Evolutionary conservation across 2,888 invertebrate species (phyloP), one percentile per base, ranked within the genome.

Genomic region (Athalia cordata): DNA sequence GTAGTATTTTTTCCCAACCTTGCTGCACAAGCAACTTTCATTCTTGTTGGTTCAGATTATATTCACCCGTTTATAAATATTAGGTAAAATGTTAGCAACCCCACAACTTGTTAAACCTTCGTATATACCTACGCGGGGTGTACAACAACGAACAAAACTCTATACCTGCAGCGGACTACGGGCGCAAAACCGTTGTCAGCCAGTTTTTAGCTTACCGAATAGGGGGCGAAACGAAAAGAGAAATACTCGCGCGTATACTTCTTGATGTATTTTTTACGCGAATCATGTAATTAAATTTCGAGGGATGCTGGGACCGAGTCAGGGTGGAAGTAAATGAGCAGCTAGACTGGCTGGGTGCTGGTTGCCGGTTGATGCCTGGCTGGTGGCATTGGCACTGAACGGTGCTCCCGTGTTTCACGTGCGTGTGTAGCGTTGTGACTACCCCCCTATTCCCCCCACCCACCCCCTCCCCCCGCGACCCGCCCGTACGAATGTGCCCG

Each of bases 241-340:
- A 11, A n/a, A n/a, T 55, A 7, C 55, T n/a, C n/a, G 7, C 29
- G 68, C n/a, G n/a, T n/a, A n/a, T 47, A 65, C 29, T 68, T 43
- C 29, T 50, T 52, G 49, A 68, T 72, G 11, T 68, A 11, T 59
- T 72, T 59, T 59, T 72, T 15, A 45, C 50, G 29, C 62, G 29
- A 75, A 50, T 64, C 75, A n/a, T 62, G 82, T 84, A 84, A 84
- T 84, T 84, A 84, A 85, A 84, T 84, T 79, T 80, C 77, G 79
- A 80, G 84, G 79, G 79, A 77, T 78, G 80, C 79, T 83, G 83
- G 78, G 67, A 55, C 11, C 52, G 68, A 45, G 72, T 68, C 55
- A n/a, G 75, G 66, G 80, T 79, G 80, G 82, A 82, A 82, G 81
- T 81, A 84, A 84, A 84, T 83, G 84, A 85, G 82, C 83, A 83